Conservation (phyloP, 2,113 vertebrate genomes). For the Chamaea fasciata region DNA sequence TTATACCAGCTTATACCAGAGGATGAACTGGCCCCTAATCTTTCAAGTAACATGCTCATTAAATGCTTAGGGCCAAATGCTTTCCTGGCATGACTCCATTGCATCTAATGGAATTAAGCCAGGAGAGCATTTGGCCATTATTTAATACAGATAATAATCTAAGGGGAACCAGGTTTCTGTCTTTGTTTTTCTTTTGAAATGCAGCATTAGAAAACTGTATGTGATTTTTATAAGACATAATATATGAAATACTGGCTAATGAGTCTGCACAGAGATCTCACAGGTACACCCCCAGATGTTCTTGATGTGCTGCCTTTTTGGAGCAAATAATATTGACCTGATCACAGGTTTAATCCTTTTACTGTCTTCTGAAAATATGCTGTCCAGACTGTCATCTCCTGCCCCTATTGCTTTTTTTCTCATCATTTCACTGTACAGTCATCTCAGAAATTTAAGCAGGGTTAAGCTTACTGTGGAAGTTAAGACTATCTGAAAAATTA, state of each 20-base stretch:
- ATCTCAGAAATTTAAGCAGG: not conserved
- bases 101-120: constrained; percentile 27
- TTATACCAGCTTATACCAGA: not conserved
- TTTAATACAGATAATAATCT: constrained; percentile 29
- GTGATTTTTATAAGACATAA: not conserved
- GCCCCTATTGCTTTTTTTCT: not conserved
- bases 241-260: not conserved
- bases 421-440: not conserved
- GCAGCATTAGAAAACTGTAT: not conserved
- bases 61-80: constrained; percentile 36
- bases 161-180: constrained; percentile 28
- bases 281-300: not conserved
- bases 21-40: constrained; percentile 22
- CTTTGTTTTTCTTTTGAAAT: constrained; percentile 19
- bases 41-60: constrained; percentile 30
- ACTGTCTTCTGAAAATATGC: not conserved
- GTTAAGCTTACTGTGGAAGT: not conserved
- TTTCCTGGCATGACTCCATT: constrained; percentile 9
- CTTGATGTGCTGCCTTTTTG: not conserved
- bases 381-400: not conserved
- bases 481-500: not conserved
- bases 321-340: not conserved
- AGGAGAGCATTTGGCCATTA: constrained; percentile 42
- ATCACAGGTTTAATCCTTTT: not conserved
- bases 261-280: not conserved